Percentiles rank a stretch among this genome's conserved stretches.
phyloP scores from a whole-genome alignment of 2,888 invertebrate genomes.

The Acanthoscelides obtectus region DNA sequence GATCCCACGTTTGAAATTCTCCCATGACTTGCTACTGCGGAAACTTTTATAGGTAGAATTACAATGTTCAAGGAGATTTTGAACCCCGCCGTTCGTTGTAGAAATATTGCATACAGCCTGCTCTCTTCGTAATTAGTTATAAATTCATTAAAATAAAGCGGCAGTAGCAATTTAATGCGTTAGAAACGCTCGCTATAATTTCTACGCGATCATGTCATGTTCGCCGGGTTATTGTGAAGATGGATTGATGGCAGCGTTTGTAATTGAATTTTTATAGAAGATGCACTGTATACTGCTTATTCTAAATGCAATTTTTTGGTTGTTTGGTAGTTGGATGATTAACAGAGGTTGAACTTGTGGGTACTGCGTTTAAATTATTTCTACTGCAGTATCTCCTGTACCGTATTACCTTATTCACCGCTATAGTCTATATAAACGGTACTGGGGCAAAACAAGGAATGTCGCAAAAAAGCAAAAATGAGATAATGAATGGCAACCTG shows the following conservation, averaged over 20 bases:
- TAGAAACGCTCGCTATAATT: conserved; percentile 11
- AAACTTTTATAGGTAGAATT: conserved; percentile 37
- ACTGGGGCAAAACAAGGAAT: too few species aligned
- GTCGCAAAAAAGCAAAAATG: too few species aligned
- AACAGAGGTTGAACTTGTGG: too few species aligned
- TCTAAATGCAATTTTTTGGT: too few species aligned
- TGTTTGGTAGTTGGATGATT: too few species aligned
- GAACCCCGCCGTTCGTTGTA: conserved; percentile 27
- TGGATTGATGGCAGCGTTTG: neutral
- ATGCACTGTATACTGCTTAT: too few species aligned
- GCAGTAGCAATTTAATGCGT: conserved; percentile 19
- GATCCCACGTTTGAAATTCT: conserved; percentile 38
- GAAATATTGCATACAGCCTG: neutral
- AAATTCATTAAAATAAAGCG: conserved; percentile 12
- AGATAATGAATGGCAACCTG: too few species aligned
- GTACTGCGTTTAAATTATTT: too few species aligned
- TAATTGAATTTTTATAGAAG: neutral
- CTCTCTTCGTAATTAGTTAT: conserved; percentile 3
- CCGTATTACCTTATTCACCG: too few species aligned
- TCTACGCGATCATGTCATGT: neutral
- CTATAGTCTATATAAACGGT: too few species aligned
- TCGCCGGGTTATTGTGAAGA: neutral
- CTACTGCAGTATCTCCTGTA: too few species aligned
- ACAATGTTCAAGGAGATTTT: conserved; percentile 41
- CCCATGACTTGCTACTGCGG: conserved; percentile 38